These are phyloP conservation scores for Chaetodon trifasciatus DNA, from an alignment of 2,797 vertebrate species.

Conservation along the genomic window DNA sequence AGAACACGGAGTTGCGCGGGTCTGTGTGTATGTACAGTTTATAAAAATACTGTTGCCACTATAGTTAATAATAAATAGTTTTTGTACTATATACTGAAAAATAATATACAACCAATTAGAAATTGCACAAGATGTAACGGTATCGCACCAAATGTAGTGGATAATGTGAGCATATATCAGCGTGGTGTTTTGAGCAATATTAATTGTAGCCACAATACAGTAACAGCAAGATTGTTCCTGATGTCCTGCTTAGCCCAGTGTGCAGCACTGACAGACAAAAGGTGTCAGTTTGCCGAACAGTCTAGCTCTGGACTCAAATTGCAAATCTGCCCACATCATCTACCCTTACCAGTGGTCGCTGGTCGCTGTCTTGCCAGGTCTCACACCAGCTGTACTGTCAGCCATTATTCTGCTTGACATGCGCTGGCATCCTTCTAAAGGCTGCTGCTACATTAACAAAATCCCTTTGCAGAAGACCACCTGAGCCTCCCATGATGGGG, in stretches of 20 bases:
- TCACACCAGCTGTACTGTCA: slow-evolving; percentile 22
- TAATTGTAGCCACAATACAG: background rate
- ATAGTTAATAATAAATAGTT: too few relatives aligned
- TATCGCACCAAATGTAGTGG: too few relatives aligned
- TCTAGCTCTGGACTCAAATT: background rate
- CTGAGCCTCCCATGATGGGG: slow-evolving; percentile 52
- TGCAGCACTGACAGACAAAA: background rate
- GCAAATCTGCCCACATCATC: background rate
- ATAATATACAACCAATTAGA: too few relatives aligned
- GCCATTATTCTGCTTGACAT: slow-evolving; percentile 35
- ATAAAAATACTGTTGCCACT: too few relatives aligned
- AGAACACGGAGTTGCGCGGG: too few relatives aligned
- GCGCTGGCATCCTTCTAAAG: slow-evolving; percentile 36
- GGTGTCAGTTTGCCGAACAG: background rate
- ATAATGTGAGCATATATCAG: too few relatives aligned
- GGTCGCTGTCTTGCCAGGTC: background rate
- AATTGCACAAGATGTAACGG: too few relatives aligned
- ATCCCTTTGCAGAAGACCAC: slow-evolving; percentile 35
- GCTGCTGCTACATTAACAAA: slow-evolving; percentile 34
- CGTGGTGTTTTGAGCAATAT: background rate
- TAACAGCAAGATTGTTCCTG: too few relatives aligned
- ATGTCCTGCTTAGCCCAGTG: background rate
- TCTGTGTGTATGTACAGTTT: too few relatives aligned
- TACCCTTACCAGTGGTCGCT: background rate
- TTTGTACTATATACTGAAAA: too few relatives aligned